Percentiles rank a stretch among this genome's conserved stretches.
These are phyloP conservation scores for Pinna nobilis DNA, from an alignment of 1,140 invertebrate genomes.

Conservation along the genomic window DNA sequence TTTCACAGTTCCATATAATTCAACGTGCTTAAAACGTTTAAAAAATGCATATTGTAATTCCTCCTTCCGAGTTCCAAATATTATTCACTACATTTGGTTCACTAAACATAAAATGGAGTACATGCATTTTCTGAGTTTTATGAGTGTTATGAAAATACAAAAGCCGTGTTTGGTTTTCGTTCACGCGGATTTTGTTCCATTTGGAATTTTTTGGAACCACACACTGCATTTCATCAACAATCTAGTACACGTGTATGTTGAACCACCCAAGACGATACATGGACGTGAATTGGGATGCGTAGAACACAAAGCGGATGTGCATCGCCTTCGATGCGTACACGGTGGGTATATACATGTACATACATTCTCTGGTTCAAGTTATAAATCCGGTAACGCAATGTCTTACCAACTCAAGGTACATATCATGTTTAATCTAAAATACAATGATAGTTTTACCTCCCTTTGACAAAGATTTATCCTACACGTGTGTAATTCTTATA, in stretches of 20 bases:
- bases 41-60: background rate
- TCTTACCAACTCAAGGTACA: too few species aligned
- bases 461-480: too few species aligned
- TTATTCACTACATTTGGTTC: constrained; percentile 33
- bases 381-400: too few species aligned
- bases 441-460: too few species aligned
- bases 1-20: background rate
- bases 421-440: too few species aligned
- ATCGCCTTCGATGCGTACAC: background rate
- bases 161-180: constrained; percentile 48
- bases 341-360: too few species aligned
- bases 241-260: constrained; percentile 26
- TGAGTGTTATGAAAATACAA: constrained; percentile 25
- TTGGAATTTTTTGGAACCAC: constrained; percentile 44
- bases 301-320: background rate
- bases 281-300: background rate
- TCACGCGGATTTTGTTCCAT: constrained; percentile 36
- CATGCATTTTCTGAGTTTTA: constrained; percentile 24
- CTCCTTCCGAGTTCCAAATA: constrained; percentile 19
- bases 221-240: constrained; percentile 30
- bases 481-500: too few species aligned
- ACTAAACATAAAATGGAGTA: constrained; percentile 10
- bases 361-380: too few species aligned
- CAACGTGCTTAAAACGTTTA: background rate
- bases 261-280: background rate